Base-by-base conservation (phyloP, 2,888 invertebrate species). In the Caenorhabditis japonica region DNA sequence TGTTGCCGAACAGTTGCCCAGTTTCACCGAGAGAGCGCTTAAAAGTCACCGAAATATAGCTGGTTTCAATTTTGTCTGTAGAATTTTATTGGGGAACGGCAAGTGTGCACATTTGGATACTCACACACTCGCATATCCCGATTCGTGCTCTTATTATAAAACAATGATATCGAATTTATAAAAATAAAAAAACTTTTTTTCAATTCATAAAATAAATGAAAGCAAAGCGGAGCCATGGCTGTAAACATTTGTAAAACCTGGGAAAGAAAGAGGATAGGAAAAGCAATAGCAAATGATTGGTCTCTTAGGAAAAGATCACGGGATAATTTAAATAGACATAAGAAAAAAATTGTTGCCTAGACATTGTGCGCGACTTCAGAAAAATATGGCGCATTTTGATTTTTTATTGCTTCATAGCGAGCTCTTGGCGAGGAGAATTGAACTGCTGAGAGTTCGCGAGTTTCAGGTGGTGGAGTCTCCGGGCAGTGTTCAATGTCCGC, bases 401-500 rank as follows among this genome's bases (percentile, higher is more conserved):
- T 71, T 41, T 71, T 62, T 23, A 71, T 71, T 0, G 71, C 71
- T 41, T 71, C 71, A 10, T 58, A 71, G 19, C 71, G 56, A 36
- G 71, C 62, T 43, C 72, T 17, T 0, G 64, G 64, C 7, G 72
- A 72, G 4, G 64, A 64, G 43, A 72, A 72, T 49, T 66, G 72
- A 21, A 66, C 64, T 12, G 53, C 56, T 0, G 62, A 69, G 13
- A 75, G 43, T 47, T 81, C 79, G 36, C 56, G 52, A 12, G 79
- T 77, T 74, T 82, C 78, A 55, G 87, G 84, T 8, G 83, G 83
- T 19, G 87, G 87, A 3, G 87, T 88, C 47, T 85, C 82, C 7
- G 87, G 87, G 33, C 87, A 84, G 59, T 85, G 83, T 62, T 87
- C 88, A 60, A 88, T 86, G 59, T 88, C 88, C 51, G 88, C 83